Base-by-base conservation (phyloP, 2,888 invertebrate genomes). In the Idaea straminata region DNA sequence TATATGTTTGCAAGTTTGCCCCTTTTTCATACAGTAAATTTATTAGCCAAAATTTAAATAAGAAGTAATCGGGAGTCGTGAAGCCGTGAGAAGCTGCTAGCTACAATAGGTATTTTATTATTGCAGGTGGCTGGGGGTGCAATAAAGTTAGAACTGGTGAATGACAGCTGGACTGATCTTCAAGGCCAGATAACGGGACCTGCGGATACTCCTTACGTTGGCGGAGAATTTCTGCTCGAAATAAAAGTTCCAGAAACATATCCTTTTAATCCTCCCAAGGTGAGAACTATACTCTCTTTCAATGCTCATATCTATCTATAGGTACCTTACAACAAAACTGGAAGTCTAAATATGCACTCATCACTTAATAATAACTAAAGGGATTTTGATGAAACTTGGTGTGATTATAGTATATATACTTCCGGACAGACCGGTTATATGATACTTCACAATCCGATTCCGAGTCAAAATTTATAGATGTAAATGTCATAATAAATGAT, bases 191-290 rank as follows among this genome's bases (percentile, higher is more conserved):
- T 99, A 72, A 96, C 96, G n/a, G 99, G 99, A 0, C 99, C 99
- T 7, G 98, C 98, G 57, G 99, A 99, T 83, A 99, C 99, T 38
- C 99, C 99, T 0, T 99, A 99, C 85, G 99, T 99, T 91, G 99
- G 98, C 61, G 99, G 99, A 15, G 96, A 95, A 78, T 99, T 98
- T 92, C 91, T 96, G 71, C 94, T 99, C 73, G 99, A 99, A 91
- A 99, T 99, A 72, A 97, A 97, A 94, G 98, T 99, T 74, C 99
- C 99, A 79, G 99, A 99, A 90, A 98, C 98, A 60, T 99, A 99
- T 94, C 99, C 99, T 15, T 99, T 99, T 87, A 98, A 98, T 94
- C 99, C 99, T 72, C 99, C 99, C 62, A 99, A 99, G 95, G 99
- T 99, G 94, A 70, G 35, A 57, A 34, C 3, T 6, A 1, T n/a